Conservation (phyloP, 2,888 invertebrate genomes). For the Lepetodrilus schrolli region DNA sequence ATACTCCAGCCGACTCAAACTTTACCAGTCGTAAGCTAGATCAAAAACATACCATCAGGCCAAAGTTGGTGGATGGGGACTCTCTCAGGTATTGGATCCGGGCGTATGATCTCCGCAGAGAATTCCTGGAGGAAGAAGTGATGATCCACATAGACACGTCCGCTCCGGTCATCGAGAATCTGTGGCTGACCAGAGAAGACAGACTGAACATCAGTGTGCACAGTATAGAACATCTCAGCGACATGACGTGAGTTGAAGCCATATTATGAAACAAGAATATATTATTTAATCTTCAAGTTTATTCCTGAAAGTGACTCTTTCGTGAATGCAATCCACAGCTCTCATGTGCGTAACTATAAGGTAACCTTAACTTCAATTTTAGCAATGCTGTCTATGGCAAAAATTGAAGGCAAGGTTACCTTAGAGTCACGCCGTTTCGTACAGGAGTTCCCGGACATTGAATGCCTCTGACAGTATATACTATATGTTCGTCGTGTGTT, state of each 20-base stretch:
- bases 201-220: constrained; percentile 41
- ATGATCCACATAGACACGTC: constrained; percentile 44
- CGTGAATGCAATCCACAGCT: too few relatives aligned
- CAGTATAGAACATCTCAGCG: constrained; percentile 37
- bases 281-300: background rate
- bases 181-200: constrained; percentile 43
- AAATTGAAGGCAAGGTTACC: too few relatives aligned
- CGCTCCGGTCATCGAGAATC: constrained; percentile 42
- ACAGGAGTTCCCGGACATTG: too few relatives aligned
- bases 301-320: too few relatives aligned
- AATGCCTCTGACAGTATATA: too few relatives aligned
- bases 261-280: background rate
- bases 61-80: constrained; percentile 39
- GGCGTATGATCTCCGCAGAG: constrained; percentile 40
- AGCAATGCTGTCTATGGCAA: too few relatives aligned
- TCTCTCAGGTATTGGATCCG: constrained; percentile 40
- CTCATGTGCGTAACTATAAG: too few relatives aligned
- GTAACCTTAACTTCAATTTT: too few relatives aligned
- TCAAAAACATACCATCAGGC: constrained; percentile 27
- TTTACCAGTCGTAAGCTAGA: background rate
- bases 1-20: background rate
- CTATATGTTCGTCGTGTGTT: too few relatives aligned
- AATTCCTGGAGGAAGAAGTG: constrained; percentile 36
- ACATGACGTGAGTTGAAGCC: constrained; percentile 38
- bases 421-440: too few relatives aligned